phyloP scores from a whole-genome alignment of 2,113 vertebrate genomes.

The Copsychus sechellarum region DNA sequence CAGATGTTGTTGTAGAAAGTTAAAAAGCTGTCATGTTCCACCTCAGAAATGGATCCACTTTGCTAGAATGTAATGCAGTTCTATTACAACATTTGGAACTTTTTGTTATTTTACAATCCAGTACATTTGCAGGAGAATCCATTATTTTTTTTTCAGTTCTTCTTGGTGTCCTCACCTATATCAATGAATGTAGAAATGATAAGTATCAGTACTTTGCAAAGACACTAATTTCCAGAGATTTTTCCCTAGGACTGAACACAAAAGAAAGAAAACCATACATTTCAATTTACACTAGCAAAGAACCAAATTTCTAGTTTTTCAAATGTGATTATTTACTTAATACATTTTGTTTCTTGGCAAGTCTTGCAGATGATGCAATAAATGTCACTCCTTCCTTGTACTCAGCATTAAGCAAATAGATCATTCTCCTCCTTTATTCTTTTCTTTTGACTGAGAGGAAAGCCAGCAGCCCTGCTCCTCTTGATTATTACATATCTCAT shows the following conservation, averaged over 20 bases:
- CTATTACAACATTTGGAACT: not conserved
- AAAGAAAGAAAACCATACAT: not conserved
- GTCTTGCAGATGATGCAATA: not conserved
- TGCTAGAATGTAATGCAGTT: not conserved
- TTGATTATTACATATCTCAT: not conserved
- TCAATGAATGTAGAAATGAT: not conserved
- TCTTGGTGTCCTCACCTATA: not conserved
- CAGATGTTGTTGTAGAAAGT: conserved; percentile 51
- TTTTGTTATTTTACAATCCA: not conserved
- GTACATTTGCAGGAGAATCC: not conserved
- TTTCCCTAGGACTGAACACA: not conserved
- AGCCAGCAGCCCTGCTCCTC: not conserved
- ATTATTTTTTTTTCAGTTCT: not conserved
- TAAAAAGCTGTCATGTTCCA: conserved; percentile 58
- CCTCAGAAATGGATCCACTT: conserved; percentile 58
- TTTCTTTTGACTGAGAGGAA: not conserved
- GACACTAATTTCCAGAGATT: not conserved
- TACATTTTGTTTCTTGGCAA: not conserved
- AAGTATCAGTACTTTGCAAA: not conserved
- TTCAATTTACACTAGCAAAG: not conserved
- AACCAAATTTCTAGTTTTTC: not conserved
- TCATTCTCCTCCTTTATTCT: not conserved
- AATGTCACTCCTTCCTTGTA: not conserved
- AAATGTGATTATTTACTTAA: not conserved
- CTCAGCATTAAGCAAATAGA: not conserved